A percentile compares a stretch with the other conserved stretches of the same genome.
These are phyloP conservation scores for Hedychridium roseum DNA, from an alignment of 2,888 invertebrate species.

Conservation along the genomic window DNA sequence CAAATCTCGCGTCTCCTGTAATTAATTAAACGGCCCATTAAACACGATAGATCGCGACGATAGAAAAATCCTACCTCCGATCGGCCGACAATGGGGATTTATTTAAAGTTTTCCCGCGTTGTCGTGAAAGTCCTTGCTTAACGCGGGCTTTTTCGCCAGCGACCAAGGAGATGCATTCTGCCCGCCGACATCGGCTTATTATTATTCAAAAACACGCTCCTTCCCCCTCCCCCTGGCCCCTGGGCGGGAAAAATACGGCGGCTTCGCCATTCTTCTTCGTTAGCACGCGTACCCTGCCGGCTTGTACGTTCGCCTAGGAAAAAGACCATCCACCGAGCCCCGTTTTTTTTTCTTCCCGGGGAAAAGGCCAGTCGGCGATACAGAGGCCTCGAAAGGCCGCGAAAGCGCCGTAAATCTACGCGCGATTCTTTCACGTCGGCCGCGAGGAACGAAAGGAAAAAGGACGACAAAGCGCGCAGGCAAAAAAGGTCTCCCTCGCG, in stretches of 20 bases:
- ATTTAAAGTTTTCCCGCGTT: no score
- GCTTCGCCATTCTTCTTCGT: conserved; percentile 17
- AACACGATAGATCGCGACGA: no score
- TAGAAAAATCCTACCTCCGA: no score
- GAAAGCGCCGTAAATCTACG: conserved; percentile 32
- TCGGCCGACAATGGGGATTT: no score
- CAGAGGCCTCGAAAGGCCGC: conserved; percentile 16
- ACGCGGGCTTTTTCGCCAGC: no score
- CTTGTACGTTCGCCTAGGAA: conserved; percentile 3
- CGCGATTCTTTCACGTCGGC: conserved; percentile 6
- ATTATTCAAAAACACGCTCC: no score
- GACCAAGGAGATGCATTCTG: no score
- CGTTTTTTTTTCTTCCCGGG: conserved; percentile 16
- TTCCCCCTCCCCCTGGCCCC: no score
- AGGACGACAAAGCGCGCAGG: not conserved
- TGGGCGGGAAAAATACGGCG: not conserved
- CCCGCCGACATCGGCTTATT: no score
- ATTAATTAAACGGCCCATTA: no score
- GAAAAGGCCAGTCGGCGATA: conserved; percentile 1
- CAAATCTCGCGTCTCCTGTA: no score
- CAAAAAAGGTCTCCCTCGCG: conserved; percentile 6
- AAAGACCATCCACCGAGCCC: conserved; percentile 10
- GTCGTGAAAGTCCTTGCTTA: not conserved
- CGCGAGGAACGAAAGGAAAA: conserved; percentile 1
- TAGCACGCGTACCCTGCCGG: no score